Conservation (phyloP, 53 echinoderm and acorn worm genomes). For the Echinarachnius parma region DNA sequence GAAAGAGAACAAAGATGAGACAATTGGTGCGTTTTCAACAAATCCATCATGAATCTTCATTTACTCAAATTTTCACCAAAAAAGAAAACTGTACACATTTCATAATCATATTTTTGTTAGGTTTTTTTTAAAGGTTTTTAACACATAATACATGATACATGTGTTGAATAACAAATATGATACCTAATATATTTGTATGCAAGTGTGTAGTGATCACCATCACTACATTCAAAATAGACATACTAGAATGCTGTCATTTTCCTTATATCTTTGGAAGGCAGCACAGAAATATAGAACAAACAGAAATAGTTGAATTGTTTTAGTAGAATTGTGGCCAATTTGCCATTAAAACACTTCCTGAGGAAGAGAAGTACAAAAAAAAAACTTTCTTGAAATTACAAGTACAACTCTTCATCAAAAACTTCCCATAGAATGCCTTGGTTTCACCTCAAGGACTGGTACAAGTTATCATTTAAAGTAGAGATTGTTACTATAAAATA, state of each 20-base stretch:
- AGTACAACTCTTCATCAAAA: no score
- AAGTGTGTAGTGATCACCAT: not conserved
- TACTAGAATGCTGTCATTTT: not conserved
- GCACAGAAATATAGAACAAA: not conserved
- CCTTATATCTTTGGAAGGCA: not conserved
- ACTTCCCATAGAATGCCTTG: no score
- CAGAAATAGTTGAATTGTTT: no score
- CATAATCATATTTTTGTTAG: constrained; percentile 26
- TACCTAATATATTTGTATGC: not conserved
- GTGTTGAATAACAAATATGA: constrained; percentile 10
- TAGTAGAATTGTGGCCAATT: no score
- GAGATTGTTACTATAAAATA: no score
- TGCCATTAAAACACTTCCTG: no score
- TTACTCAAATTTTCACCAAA: constrained; percentile 48
- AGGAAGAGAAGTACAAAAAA: no score
- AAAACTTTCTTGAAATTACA: no score
- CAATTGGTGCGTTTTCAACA: constrained; percentile 21
- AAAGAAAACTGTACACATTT: constrained; percentile 53
- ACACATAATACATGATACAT: constrained; percentile 37
- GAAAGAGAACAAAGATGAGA: not conserved
- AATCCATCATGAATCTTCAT: constrained; percentile 37
- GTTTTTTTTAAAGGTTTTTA: constrained; percentile 12
- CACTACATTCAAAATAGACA: not conserved
- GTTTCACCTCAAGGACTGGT: no score
- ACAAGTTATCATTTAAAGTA: no score